Base-by-base conservation (phyloP, 2,888 invertebrate species). In the Pogonocherus hispidulus region DNA sequence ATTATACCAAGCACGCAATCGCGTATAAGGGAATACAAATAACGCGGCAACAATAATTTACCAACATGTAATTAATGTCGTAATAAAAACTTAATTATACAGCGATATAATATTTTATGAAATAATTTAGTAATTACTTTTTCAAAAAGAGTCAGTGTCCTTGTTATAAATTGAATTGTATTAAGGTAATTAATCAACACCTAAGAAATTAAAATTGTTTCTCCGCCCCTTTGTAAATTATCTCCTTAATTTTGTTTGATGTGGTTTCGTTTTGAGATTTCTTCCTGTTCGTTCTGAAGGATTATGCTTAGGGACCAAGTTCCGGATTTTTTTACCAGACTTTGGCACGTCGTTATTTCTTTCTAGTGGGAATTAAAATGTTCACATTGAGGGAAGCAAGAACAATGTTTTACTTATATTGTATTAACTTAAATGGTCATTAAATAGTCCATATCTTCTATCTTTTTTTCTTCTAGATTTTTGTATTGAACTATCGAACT, bases 51-150 rank as follows among this genome's bases (percentile, higher is more conserved):
- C 11, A 32, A 32, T 32, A 32, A 32, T 32, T 32, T 11, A 32
- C 9, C 32, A 22, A n/a, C 18, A 32, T 14, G 9, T 1, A 32
- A 52, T 41, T 52, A 52, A 35, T 14, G 18, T 11, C 19, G 32
- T 52, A 35, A 27, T 18, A 51, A 32, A 52, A 32, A 41, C 14
- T 41, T 41, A 41, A 52, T 52, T 32, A 32, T 32, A 27, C 32
- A 18, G 32, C 52, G 3, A 27, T 32, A 32, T 52, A 16, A 32
- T 32, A 27, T 19, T 16, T 32, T 32, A n/a, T 19, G 32, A 32
- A 52, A 32, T 16, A 52, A 52, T 52, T 52, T 52, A 52, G 32
- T 52, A 32, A 52, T 52, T 52, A 18, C 27, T 52, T 52, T 52
- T 52, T 52, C 16, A n/a, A 18, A 5, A 32, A 52, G 32, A 22